These are phyloP conservation scores for Sarcophaga variegata DNA, from an alignment of 2,888 invertebrate genomes.

Conservation along the genomic window DNA sequence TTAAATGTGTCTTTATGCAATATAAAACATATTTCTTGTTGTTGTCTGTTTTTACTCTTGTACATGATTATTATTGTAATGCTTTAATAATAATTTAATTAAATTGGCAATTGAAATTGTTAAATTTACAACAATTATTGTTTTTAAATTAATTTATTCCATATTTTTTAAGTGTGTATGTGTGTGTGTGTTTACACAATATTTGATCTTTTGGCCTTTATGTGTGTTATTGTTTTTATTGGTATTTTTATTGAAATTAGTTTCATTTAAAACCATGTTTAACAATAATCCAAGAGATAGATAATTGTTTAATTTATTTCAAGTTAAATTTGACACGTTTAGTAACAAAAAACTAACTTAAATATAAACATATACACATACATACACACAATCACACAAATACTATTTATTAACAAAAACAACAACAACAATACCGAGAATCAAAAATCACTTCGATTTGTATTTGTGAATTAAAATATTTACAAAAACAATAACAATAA, in stretches of 20 bases:
- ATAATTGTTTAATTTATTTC: slow-evolving; percentile 66
- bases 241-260: slow-evolving; percentile 42
- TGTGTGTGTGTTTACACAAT: not conserved
- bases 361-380: not conserved
- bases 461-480: not conserved
- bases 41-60: slow-evolving; percentile 6
- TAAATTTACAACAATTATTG: slow-evolving; percentile 34
- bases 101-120: slow-evolving; percentile 35
- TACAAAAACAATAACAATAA: slow-evolving; percentile 2
- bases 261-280: slow-evolving; percentile 64
- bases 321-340: slow-evolving; percentile 61
- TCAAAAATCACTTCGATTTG: slow-evolving; percentile 17
- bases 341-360: not conserved
- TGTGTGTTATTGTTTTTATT: not conserved
- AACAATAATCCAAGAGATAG: slow-evolving; percentile 63
- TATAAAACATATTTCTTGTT: not conserved
- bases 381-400: not conserved
- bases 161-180: not conserved
- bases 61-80: slow-evolving; percentile 16
- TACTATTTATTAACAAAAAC: not conserved
- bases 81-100: slow-evolving; percentile 54
- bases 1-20: not conserved
- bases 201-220: slow-evolving; percentile 19
- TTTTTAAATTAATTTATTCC: slow-evolving; percentile 58
- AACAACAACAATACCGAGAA: slow-evolving; percentile 7